Conservation (phyloP, 2,888 invertebrate genomes). For the Campoletis raptor region DNA sequence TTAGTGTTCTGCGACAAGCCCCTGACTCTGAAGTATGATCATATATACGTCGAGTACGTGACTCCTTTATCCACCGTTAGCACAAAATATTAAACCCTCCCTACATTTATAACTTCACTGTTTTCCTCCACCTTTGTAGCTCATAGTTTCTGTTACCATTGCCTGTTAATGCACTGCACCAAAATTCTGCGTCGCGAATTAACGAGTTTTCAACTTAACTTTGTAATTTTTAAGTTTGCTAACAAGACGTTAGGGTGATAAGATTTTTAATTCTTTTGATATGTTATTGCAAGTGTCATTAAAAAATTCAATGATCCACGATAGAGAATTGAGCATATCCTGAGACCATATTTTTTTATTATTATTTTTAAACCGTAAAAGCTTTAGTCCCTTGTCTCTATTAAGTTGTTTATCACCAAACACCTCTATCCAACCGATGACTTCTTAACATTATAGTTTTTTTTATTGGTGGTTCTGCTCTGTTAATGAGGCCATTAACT, state of each 20-base stretch:
- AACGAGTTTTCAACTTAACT: slow-evolving; percentile 26
- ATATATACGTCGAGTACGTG: slow-evolving; percentile 35
- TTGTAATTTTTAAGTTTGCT: background rate
- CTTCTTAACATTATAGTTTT: too few relatives aligned
- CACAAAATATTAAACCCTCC: slow-evolving; percentile 21
- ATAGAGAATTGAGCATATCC: too few relatives aligned
- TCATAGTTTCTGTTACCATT: slow-evolving; percentile 52
- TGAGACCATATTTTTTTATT: too few relatives aligned
- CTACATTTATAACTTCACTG: slow-evolving; percentile 15
- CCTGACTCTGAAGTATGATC: background rate
- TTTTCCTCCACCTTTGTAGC: slow-evolving; percentile 23
- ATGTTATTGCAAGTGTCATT: too few relatives aligned
- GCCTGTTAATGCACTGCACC: slow-evolving; percentile 58
- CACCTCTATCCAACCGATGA: too few relatives aligned
- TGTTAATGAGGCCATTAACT: background rate
- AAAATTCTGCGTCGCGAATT: slow-evolving; percentile 57
- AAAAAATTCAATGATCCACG: too few relatives aligned
- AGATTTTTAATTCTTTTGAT: background rate
- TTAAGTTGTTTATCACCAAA: background rate
- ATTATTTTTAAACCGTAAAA: too few relatives aligned
- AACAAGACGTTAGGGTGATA: background rate
- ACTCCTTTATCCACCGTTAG: background rate
- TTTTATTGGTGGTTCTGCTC: too few relatives aligned
- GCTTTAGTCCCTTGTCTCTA: too few relatives aligned
- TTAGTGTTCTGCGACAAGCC: slow-evolving; percentile 17